These are phyloP conservation scores for Chelon auratus DNA, from an alignment of 2,797 vertebrate species.

Conservation along the genomic window DNA sequence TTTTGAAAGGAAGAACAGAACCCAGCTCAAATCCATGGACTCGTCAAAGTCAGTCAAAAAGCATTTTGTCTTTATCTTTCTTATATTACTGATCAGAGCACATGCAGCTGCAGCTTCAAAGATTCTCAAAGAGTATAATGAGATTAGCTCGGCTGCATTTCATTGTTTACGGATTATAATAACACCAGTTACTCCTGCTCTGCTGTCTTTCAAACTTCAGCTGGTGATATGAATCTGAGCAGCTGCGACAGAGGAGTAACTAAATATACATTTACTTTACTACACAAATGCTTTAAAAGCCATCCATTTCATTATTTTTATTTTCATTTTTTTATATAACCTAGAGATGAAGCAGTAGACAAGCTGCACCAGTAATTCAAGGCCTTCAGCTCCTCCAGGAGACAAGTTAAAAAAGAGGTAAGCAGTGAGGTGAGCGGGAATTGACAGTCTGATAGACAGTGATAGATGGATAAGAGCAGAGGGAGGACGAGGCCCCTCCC, in stretches of 20 bases:
- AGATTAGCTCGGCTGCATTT: too few relatives aligned
- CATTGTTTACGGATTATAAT: background rate
- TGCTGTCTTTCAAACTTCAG: background rate
- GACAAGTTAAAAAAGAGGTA: slow-evolving; percentile 56
- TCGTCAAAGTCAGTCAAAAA: background rate
- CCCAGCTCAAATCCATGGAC: background rate
- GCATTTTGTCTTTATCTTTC: too few relatives aligned
- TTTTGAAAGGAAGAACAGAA: too few relatives aligned
- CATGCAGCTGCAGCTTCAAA: background rate
- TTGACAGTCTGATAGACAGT: slow-evolving; percentile 76
- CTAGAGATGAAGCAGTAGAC: background rate
- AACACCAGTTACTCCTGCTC: too few relatives aligned
- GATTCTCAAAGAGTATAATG: background rate
- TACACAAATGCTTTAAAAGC: background rate
- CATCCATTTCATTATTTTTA: background rate
- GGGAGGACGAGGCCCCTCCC: slow-evolving; percentile 40
- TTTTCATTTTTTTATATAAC: background rate
- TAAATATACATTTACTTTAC: background rate
- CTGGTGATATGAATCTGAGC: background rate
- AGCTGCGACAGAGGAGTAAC: background rate
- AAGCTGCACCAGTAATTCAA: slow-evolving; percentile 14
- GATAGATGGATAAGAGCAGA: slow-evolving; percentile 76
- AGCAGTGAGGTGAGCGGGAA: slow-evolving; percentile 62
- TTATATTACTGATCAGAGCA: too few relatives aligned
- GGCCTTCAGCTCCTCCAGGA: slow-evolving; percentile 19